A percentile compares a stretch with the other conserved stretches of the same genome.
phyloP scores from a whole-genome alignment of 2,797 vertebrate species.

The Adelosebastes latens region DNA sequence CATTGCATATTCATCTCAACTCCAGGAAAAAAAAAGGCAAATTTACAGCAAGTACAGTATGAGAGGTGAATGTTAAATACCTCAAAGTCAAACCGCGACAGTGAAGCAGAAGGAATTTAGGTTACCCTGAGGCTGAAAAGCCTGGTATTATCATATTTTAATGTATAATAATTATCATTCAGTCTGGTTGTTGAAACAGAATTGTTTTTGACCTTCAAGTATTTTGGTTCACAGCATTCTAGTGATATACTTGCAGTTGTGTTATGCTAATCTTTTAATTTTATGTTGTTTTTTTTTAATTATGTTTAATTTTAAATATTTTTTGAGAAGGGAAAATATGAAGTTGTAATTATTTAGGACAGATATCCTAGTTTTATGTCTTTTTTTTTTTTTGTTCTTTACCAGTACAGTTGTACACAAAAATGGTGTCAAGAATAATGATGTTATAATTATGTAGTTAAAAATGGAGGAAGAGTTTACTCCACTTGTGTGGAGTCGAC shows the following conservation, averaged over 20 bases:
- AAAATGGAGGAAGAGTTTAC: conserved; percentile 36
- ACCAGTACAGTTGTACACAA: conserved; percentile 57
- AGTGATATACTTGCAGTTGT: conserved; percentile 69
- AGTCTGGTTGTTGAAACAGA: conserved; percentile 57
- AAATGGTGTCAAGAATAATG: conserved; percentile 59
- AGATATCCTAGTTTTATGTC: conserved; percentile 56
- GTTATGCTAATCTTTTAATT: conserved; percentile 66
- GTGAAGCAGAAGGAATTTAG: conserved; percentile 52
- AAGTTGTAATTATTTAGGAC: conserved; percentile 78
- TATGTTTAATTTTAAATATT: conserved; percentile 68
- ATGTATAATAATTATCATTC: conserved; percentile 73
- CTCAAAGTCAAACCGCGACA: conserved; percentile 68
- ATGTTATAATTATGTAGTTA: conserved; percentile 53
- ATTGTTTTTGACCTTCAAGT: conserved; percentile 65
- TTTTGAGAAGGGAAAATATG: conserved; percentile 59
- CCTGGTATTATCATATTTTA: conserved; percentile 66
- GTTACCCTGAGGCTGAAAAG: conserved; percentile 45
- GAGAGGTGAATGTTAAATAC: conserved; percentile 74
- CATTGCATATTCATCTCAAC: conserved; percentile 61
- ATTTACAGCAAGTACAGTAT: conserved; percentile 41
- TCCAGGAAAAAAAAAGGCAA: conserved; percentile 60
- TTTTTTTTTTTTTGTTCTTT: conserved; percentile 46
- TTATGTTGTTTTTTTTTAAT: conserved; percentile 13
- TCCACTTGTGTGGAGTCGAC: conserved; percentile 48
- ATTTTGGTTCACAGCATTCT: conserved; percentile 64